Evolutionary conservation across 2,888 invertebrate species (phyloP).

Genomic region (Drosophila meridiana): DNA sequence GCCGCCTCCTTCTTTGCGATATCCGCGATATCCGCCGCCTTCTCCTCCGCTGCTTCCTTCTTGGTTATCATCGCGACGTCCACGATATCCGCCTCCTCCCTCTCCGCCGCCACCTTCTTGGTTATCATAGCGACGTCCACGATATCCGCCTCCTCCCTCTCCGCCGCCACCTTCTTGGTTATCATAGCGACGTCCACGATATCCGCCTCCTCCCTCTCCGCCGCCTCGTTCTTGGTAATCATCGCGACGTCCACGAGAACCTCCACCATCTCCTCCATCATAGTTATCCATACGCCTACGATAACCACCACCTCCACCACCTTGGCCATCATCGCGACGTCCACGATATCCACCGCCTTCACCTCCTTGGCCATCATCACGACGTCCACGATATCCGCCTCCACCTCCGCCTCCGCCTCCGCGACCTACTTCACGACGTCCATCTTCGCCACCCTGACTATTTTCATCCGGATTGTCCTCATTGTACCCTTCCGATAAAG

Average conservation of each 20-base stretch:
- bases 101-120: conserved; percentile 10
- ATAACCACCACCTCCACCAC: background rate
- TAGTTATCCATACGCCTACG: conserved; percentile 26
- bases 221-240: background rate
- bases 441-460: conserved; percentile 21
- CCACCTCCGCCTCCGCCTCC: conserved; percentile 14
- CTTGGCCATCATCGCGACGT: conserved; percentile 25
- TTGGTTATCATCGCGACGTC: background rate
- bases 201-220: background rate
- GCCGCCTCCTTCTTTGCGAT: background rate
- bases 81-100: conserved; percentile 25
- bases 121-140: conserved; percentile 16
- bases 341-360: conserved; percentile 19
- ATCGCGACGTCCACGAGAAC: conserved; percentile 25
- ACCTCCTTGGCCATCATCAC: background rate
- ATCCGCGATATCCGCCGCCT: conserved; percentile 13
- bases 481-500: conserved; percentile 44
- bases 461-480: conserved; percentile 23
- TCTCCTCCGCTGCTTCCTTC: background rate
- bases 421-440: background rate
- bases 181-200: conserved; percentile 25
- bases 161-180: conserved; percentile 2
- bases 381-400: conserved; percentile 20
- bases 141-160: conserved; percentile 9
- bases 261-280: conserved; percentile 1